A percentile compares a stretch with the other conserved stretches of the same genome.
These are phyloP conservation scores for Ctena decussata DNA, from an alignment of 2,888 invertebrate genomes.

Conservation along the genomic window DNA sequence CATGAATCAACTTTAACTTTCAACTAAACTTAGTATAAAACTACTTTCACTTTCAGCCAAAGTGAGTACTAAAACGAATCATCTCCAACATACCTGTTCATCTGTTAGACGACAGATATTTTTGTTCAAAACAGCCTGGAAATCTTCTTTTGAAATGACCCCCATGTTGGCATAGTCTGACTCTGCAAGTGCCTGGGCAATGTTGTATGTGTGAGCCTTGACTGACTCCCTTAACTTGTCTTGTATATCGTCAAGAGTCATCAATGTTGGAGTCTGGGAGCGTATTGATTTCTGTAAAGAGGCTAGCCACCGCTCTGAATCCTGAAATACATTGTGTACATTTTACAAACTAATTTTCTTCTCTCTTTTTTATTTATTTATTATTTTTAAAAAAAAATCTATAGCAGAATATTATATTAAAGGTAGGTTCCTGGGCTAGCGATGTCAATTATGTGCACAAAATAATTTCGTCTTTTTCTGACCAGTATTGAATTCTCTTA, in stretches of 20 bases:
- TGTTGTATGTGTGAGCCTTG: slow-evolving; percentile 72
- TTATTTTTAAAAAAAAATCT: no score
- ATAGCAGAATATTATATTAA: no score
- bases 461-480: no score
- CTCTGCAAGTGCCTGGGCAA: slow-evolving; percentile 79
- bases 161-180: slow-evolving; percentile 85
- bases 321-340: slow-evolving; percentile 58
- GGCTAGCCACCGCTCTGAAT: slow-evolving; percentile 77
- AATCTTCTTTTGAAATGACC: slow-evolving; percentile 78
- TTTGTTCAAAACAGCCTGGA: slow-evolving; percentile 76
- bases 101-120: slow-evolving; percentile 78
- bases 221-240: slow-evolving; percentile 81
- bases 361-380: no score
- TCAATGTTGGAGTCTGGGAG: slow-evolving; percentile 64
- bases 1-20: no score
- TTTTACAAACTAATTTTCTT: no score
- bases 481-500: no score
- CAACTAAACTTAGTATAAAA: no score
- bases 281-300: slow-evolving; percentile 70
- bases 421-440: no score
- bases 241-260: slow-evolving; percentile 77
- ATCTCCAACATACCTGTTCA: slow-evolving; percentile 83
- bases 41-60: no score
- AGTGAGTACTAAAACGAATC: no score
- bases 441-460: no score